Evolutionary conservation across 2,888 invertebrate species (phyloP), one percentile per base, ranked within the genome.

Genomic region (Sesia bembeciformis): DNA sequence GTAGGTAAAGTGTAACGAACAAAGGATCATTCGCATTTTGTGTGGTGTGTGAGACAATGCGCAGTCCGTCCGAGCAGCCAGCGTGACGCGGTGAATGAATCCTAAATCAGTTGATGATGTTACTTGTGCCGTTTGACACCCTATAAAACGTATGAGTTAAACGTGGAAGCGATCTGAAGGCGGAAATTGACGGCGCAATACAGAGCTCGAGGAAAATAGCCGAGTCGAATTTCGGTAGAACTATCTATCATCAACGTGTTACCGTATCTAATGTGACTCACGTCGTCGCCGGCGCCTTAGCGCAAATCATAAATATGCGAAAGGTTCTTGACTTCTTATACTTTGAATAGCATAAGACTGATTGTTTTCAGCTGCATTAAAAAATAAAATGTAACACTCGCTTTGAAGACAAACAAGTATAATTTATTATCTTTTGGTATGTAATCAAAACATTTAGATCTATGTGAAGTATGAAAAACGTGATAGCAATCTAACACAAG

Each of bases 51-150:
- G 76, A 81, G 82, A 85, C 83, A 82, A 84, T 81, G 80, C 75
- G 72, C 78, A 72, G 76, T 75, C 78, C 78, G 71, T 72, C 70
- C 72, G 68, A 70, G 68, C 78, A 79, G 68, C 74, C 62, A 79
- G 80, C 82, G 84, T 81, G 78, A 84, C 83, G 79, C 70, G 77
- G 82, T 84, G 84, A 86, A 86, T 78, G 85, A 81, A 81, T 81
- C 76, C 76, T 76, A 79, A 81, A 84, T 78, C 74, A 79, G 81
- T 81, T 76, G 74, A 77, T 71, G 68, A 61, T 23, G 23, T 23
- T 23, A 23, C 64, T 62, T 67, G 63, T 50, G 67, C 64, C 64
- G 63, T 50, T 39, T 7, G 38, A 38, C 39, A 39, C 50, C n/a
- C 7, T 40, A 8, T 52, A 52, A 23, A 54, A 52, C 38, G 38